Conservation (phyloP, 2,113 vertebrate genomes). For the Drymodes brunneopygia region DNA sequence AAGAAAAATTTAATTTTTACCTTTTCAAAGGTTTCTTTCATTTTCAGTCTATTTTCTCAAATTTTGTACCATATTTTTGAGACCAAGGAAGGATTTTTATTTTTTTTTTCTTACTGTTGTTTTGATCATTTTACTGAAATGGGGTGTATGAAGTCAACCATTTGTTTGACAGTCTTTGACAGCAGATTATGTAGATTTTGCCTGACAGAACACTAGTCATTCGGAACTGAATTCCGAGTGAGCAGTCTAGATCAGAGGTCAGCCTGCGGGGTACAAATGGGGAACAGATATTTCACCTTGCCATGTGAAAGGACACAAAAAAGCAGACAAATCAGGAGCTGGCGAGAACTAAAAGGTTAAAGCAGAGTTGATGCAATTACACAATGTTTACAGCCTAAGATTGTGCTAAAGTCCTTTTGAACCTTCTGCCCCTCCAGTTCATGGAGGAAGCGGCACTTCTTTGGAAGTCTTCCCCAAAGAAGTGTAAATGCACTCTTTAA, state of each 20-base stretch:
- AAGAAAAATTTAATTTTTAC: neutral
- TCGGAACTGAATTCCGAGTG: constrained; percentile 59
- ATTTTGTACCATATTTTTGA: neutral
- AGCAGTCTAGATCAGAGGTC: constrained; percentile 63
- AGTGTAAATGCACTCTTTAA: neutral
- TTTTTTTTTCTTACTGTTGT: constrained; percentile 38
- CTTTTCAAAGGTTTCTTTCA: neutral
- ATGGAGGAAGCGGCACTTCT: neutral
- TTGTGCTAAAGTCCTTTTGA: constrained; percentile 58
- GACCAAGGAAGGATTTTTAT: neutral
- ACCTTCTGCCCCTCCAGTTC: neutral
- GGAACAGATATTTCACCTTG: constrained; percentile 60
- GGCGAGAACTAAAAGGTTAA: constrained; percentile 59
- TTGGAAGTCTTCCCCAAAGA: neutral
- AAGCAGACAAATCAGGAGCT: constrained; percentile 9
- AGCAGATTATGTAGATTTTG: constrained; percentile 74
- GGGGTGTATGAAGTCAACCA: constrained; percentile 67
- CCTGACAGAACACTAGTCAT: constrained; percentile 57
- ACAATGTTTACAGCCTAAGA: constrained; percentile 64
- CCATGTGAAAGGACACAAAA: constrained; percentile 35
- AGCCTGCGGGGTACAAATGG: constrained; percentile 35
- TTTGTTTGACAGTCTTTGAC: constrained; percentile 74
- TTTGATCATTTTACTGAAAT: constrained; percentile 69
- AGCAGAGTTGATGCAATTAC: constrained; percentile 61
- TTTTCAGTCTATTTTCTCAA: neutral